Conservation (phyloP, 1,140 invertebrate species). For the Drosophila athabasca region DNA sequence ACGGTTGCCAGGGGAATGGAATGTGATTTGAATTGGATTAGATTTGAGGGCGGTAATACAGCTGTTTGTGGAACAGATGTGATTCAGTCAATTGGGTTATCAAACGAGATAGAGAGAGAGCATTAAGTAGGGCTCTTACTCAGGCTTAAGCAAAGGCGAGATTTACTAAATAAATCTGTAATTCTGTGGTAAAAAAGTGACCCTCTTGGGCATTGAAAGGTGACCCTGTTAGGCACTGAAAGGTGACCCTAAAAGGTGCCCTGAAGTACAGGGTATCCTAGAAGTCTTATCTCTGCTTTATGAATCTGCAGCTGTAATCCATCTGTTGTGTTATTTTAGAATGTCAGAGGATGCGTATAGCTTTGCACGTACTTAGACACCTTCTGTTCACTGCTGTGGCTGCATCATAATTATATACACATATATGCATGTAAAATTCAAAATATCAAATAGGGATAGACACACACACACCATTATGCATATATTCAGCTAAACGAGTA, state of each 20-base stretch:
- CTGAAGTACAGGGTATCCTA: background rate
- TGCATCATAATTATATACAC: slow-evolving; percentile 57
- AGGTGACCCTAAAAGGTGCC: no score
- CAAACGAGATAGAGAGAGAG: no score
- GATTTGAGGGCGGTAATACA: background rate
- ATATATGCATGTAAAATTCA: slow-evolving; percentile 50
- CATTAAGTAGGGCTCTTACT: no score
- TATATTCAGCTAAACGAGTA: no score
- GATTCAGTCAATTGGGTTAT: no score
- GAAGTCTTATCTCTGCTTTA: background rate
- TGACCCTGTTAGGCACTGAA: no score
- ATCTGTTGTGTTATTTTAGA: no score
- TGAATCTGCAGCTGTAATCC: slow-evolving; percentile 12
- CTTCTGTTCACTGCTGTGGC: slow-evolving; percentile 18
- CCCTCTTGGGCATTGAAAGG: no score
- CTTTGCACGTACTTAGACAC: slow-evolving; percentile 41
- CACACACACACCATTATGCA: slow-evolving; percentile 1
- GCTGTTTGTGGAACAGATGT: no score
- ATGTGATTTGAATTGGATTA: background rate
- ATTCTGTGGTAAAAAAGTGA: no score
- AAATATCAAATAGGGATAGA: slow-evolving; percentile 52
- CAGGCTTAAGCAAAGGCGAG: no score
- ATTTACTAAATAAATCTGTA: no score
- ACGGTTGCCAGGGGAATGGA: background rate
- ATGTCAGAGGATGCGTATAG: background rate